Conservation (phyloP, 2,797 vertebrate genomes). For the Steatocranus sp. region DNA sequence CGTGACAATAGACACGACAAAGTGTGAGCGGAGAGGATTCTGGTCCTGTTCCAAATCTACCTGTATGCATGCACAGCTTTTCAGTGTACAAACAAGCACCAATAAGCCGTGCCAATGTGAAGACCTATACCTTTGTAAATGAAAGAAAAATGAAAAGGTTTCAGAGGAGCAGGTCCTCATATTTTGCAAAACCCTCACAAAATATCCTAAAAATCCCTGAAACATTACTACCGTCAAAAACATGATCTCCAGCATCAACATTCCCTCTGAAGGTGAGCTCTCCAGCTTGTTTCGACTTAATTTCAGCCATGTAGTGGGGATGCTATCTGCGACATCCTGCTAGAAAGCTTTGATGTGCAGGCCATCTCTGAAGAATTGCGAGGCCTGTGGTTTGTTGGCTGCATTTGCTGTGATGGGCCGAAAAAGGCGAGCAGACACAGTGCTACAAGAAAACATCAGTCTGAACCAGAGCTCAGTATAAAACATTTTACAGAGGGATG, state of each 20-base stretch:
- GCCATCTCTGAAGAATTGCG: background rate
- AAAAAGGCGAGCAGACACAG: background rate
- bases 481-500: background rate
- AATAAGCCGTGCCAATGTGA: background rate
- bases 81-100: background rate
- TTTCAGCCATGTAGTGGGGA: background rate
- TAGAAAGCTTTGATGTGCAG: background rate
- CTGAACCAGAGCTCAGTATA: background rate
- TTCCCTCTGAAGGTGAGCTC: background rate
- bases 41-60: background rate
- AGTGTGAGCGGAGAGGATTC: background rate
- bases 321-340: background rate
- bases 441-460: background rate
- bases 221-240: background rate
- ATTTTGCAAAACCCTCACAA: background rate
- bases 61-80: background rate
- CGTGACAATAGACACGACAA: background rate
- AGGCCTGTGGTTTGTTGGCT: background rate
- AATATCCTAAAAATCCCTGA: background rate
- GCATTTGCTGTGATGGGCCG: background rate
- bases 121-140: background rate
- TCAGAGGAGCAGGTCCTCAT: background rate
- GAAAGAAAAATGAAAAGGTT: background rate
- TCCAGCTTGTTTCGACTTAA: background rate
- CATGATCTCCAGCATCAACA: background rate